phyloP scores from a whole-genome alignment of 2,797 vertebrate genomes.

The Arnoldichthys spilopterus region DNA sequence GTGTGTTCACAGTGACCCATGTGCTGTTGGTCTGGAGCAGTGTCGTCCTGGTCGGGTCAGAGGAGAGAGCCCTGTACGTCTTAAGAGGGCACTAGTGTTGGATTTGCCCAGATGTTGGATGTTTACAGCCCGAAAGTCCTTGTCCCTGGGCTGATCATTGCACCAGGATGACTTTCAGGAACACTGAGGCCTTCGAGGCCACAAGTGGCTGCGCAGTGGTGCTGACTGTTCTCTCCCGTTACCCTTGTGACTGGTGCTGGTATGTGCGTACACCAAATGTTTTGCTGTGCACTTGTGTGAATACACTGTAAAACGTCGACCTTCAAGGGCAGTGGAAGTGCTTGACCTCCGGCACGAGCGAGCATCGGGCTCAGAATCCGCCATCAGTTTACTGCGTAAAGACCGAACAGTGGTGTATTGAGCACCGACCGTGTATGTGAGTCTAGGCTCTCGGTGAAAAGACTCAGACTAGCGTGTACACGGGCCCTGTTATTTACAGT shows the following conservation, averaged over 20 bases:
- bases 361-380: neutral
- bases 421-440: neutral
- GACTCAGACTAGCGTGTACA: neutral
- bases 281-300: neutral
- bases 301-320: neutral
- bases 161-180: too few species aligned
- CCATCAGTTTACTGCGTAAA: neutral
- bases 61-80: too few species aligned
- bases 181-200: too few species aligned
- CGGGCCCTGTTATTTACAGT: conserved; percentile 19
- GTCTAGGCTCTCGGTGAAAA: neutral
- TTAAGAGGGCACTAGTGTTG: too few species aligned
- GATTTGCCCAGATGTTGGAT: too few species aligned
- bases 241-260: neutral
- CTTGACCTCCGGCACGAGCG: neutral
- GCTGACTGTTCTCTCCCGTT: too few species aligned
- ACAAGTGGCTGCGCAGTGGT: too few species aligned
- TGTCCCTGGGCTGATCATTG: too few species aligned
- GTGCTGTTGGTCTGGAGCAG: too few species aligned
- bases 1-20: too few species aligned
- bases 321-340: neutral
- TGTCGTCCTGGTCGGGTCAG: too few species aligned
- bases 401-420: neutral
- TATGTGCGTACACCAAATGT: neutral
- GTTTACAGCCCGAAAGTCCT: too few species aligned